A percentile compares a stretch with the other conserved stretches of the same genome.
Conservation (phyloP, 2,888 invertebrate species). For the Mactromeris polynyma region DNA sequence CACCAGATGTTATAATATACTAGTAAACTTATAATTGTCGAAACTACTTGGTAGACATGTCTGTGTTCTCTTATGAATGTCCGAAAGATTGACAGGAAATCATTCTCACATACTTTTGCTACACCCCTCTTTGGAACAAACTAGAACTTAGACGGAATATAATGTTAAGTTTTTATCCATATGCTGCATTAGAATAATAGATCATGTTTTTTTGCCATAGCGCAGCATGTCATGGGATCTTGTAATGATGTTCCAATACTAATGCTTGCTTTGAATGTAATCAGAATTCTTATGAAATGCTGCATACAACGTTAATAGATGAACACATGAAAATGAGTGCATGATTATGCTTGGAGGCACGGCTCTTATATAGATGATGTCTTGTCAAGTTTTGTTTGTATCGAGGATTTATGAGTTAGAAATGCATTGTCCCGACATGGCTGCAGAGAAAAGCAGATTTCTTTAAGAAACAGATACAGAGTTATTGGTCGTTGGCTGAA, state of each 20-base stretch:
- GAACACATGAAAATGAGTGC: background rate
- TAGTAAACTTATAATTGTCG: too few relatives aligned
- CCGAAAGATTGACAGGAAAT: background rate
- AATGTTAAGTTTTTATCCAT: slow-evolving; percentile 10
- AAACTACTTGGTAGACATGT: too few relatives aligned
- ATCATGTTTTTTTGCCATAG: background rate
- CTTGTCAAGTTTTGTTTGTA: slow-evolving; percentile 40
- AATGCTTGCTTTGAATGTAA: background rate
- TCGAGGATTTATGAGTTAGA: slow-evolving; percentile 49
- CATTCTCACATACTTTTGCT: background rate
- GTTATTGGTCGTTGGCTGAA: slow-evolving; percentile 53
- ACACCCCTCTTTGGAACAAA: background rate
- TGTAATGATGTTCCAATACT: background rate
- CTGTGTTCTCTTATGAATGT: too few relatives aligned
- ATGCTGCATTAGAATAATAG: background rate
- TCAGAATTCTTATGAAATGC: background rate
- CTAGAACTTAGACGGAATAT: background rate
- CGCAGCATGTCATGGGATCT: background rate
- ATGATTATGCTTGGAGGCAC: background rate
- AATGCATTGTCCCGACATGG: slow-evolving; percentile 21
- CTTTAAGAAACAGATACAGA: slow-evolving; percentile 47
- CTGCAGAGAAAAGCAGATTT: slow-evolving; percentile 29
- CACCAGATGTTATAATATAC: too few relatives aligned
- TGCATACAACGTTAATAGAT: background rate
- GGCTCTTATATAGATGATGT: slow-evolving; percentile 38